Evolutionary conservation across 2,113 vertebrate species (phyloP).

Genomic region (Trichechus manatus): DNA sequence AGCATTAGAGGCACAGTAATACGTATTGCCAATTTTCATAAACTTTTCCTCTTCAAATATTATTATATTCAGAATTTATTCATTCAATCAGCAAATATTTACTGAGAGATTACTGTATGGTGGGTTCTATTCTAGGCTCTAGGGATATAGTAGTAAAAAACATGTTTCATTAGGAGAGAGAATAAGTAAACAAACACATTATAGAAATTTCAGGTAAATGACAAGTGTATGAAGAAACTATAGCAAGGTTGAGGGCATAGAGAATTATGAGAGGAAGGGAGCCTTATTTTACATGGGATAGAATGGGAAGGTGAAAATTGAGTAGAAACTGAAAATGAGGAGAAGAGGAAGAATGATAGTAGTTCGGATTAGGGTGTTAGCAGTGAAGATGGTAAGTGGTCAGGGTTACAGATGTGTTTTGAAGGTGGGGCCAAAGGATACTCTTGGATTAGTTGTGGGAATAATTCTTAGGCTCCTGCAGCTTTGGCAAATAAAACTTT

Average conservation of each 20-base stretch:
- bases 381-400: not conserved
- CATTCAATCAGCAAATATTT: constrained; percentile 8
- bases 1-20: not conserved
- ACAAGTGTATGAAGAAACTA: not conserved
- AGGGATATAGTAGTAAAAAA: not conserved
- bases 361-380: not conserved
- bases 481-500: not conserved
- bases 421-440: not conserved
- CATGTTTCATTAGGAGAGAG: not conserved
- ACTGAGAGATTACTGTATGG: not conserved
- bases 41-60: not conserved
- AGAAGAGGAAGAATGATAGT: not conserved
- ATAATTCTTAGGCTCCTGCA: not conserved
- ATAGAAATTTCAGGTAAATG: constrained; percentile 40
- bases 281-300: not conserved
- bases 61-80: constrained; percentile 4
- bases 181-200: not conserved
- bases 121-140: not conserved
- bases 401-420: not conserved
- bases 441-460: not conserved
- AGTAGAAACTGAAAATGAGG: not conserved
- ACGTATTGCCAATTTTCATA: not conserved
- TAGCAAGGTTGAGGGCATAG: not conserved
- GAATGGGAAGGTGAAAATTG: not conserved
- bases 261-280: not conserved